A percentile compares a stretch with the other conserved stretches of the same genome.
These are phyloP conservation scores for Listronotus bonariensis DNA, from an alignment of 1,140 invertebrate species.

Conservation along the genomic window DNA sequence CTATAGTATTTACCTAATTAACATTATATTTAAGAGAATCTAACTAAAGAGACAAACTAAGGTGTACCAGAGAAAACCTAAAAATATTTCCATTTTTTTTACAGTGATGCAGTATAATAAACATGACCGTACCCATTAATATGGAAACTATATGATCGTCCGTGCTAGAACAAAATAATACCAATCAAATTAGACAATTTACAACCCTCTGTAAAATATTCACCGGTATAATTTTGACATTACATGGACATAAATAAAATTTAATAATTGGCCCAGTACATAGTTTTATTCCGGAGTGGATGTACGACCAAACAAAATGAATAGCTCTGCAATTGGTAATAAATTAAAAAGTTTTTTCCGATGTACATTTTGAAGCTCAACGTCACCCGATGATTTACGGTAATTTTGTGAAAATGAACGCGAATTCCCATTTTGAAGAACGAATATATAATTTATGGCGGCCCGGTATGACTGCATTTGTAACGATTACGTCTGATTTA, in stretches of 20 bases:
- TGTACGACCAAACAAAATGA: constrained; percentile 48
- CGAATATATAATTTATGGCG: constrained; percentile 54
- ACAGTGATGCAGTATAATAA: no score
- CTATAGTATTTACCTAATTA: no score
- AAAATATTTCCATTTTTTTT: no score
- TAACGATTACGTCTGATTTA: constrained; percentile 55
- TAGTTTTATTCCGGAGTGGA: constrained; percentile 42
- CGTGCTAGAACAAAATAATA: no score
- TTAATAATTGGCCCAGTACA: constrained; percentile 37
- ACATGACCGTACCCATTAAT: no score
- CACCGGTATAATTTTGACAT: constrained; percentile 10
- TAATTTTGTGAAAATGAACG: constrained; percentile 57
- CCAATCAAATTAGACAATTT: no score
- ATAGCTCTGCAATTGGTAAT: constrained; percentile 48
- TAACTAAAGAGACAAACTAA: no score
- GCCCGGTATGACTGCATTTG: constrained; percentile 53
- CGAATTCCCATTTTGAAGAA: constrained; percentile 55
- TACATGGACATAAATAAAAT: constrained; percentile 35
- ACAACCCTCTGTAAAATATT: no score
- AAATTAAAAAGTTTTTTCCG: constrained; percentile 51
- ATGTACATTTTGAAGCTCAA: constrained; percentile 53
- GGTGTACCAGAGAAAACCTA: no score
- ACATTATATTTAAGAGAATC: no score
- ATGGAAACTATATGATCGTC: no score
- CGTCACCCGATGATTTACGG: constrained; percentile 55